Evolutionary conservation across 1,140 invertebrate species (phyloP).

Genomic region (Cydia amplana): DNA sequence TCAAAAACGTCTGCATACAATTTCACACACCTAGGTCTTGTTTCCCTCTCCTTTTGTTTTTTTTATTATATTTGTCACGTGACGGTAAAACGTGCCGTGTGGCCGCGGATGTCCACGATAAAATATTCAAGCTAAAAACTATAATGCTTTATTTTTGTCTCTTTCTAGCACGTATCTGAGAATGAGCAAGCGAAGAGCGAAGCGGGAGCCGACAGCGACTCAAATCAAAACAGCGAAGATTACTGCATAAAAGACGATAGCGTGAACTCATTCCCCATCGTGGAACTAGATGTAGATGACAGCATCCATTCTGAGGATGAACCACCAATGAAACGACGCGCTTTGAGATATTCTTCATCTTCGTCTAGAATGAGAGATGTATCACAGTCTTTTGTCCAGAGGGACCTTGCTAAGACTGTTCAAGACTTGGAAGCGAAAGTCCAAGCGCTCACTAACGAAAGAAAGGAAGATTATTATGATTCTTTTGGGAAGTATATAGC

Average conservation of each 20-base stretch:
- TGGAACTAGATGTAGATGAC: not conserved
- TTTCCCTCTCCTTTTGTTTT: no score
- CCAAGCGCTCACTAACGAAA: slow-evolving; percentile 26
- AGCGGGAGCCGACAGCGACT: not conserved
- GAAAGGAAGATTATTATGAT: slow-evolving; percentile 45
- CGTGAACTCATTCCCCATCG: not conserved
- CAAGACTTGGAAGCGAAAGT: slow-evolving; percentile 33
- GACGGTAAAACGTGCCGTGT: no score
- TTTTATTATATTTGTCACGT: no score
- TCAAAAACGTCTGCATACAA: no score
- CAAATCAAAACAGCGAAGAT: not conserved
- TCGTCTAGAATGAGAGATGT: not conserved
- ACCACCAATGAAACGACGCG: not conserved
- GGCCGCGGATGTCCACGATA: no score
- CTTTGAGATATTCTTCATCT: not conserved
- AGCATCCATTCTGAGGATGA: not conserved
- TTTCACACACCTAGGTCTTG: no score
- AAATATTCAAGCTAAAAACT: not conserved
- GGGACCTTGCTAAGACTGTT: not conserved
- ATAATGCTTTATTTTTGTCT: not conserved
- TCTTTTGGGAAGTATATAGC: slow-evolving; percentile 53
- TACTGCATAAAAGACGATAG: not conserved
- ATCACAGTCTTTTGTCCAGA: not conserved
- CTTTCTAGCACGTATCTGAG: not conserved
- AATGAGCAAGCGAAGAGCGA: not conserved